These are phyloP conservation scores for Sialis fuliginosa DNA, from an alignment of 2,888 invertebrate genomes.

Conservation along the genomic window DNA sequence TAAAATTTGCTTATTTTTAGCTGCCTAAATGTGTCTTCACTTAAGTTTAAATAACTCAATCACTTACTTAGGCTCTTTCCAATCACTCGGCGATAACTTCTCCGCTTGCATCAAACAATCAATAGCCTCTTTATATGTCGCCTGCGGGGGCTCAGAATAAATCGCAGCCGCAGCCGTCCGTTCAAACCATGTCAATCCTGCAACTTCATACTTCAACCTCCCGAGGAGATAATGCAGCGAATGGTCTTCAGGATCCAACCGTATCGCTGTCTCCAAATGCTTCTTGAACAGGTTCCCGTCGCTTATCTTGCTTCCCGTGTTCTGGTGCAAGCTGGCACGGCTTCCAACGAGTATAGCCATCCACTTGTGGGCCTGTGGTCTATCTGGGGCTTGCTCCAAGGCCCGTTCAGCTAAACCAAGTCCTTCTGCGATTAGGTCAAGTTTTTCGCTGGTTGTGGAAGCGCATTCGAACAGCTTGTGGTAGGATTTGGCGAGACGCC, in stretches of 20 bases:
- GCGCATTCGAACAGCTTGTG: conserved; percentile 15
- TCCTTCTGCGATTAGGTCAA: conserved; percentile 22
- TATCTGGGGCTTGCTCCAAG: conserved; percentile 27
- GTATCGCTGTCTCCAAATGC: conserved; percentile 46
- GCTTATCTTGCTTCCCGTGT: conserved; percentile 40
- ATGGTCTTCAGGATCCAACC: conserved; percentile 38
- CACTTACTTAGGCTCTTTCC: conserved; percentile 33
- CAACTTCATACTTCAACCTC: conserved; percentile 42
- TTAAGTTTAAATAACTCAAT: no score
- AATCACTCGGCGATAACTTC: conserved; percentile 26
- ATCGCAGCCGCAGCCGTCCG: conserved; percentile 42
- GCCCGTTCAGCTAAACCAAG: conserved; percentile 35
- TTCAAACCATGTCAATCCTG: conserved; percentile 44
- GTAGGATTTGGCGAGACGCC: conserved; percentile 22
- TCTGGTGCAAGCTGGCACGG: conserved; percentile 35
- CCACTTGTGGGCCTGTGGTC: conserved; percentile 53
- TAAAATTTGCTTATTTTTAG: no score
- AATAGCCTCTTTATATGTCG: conserved; percentile 42
- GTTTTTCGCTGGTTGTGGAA: conserved; percentile 12
- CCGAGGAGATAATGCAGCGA: conserved; percentile 49
- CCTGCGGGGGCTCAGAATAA: conserved; percentile 41
- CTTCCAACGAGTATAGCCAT: conserved; percentile 48
- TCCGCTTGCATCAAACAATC: conserved; percentile 34
- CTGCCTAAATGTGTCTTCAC: no score
- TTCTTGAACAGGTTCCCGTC: conserved; percentile 47